Evolutionary conservation across 1,140 invertebrate species (phyloP), one percentile per base, ranked within the genome.

Genomic region (Drosophila bifasciata): DNA sequence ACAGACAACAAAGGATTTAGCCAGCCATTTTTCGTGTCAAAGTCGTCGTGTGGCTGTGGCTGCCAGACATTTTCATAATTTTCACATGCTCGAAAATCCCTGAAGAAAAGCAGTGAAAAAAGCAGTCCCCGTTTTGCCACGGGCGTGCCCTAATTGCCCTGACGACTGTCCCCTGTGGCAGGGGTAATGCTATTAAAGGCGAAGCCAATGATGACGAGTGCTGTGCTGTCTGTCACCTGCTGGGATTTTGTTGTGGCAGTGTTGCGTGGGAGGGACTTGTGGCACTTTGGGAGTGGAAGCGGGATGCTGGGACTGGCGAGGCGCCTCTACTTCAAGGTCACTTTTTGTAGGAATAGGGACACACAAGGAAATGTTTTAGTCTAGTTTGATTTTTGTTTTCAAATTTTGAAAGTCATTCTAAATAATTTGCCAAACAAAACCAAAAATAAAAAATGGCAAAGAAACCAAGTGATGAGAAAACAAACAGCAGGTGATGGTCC

Each of bases 41-140:
- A 69, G 56, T 66, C 49, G 53, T 32, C 28, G 28, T 32, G 28
- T 9, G 28, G n/a, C n/a, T n/a, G n/a, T n/a, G n/a, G 9, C 28
- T 81, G 41, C 70, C 70, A 78, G 69, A 68, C 84, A 88, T 83
- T 85, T 88, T 81, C 78, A 83, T 83, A 78, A 86, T 78, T 88
- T 78, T 88, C 81, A 88, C 83, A 81, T 88, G 81, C 64, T 69
- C 36, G 40, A 21, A 64, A 74, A 50, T 75, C 75, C 75, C 59
- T 9, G 40, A 21, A 48, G 55, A n/a, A 50, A 41, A 21, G 55
- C 45, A 53, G 58, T 64, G 59, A 15, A 11, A 11, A 36, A 36
- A 36, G 9, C 32, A 36, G 32, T 36, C 45, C 32, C 32, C 13
- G 9, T 50, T 21, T 49, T 17, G 19, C 62, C 46, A 21, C n/a